A percentile compares a stretch with the other conserved stretches of the same genome.
These are phyloP conservation scores for Hippocampus kuda DNA, from an alignment of 2,797 vertebrate species.

Conservation along the genomic window DNA sequence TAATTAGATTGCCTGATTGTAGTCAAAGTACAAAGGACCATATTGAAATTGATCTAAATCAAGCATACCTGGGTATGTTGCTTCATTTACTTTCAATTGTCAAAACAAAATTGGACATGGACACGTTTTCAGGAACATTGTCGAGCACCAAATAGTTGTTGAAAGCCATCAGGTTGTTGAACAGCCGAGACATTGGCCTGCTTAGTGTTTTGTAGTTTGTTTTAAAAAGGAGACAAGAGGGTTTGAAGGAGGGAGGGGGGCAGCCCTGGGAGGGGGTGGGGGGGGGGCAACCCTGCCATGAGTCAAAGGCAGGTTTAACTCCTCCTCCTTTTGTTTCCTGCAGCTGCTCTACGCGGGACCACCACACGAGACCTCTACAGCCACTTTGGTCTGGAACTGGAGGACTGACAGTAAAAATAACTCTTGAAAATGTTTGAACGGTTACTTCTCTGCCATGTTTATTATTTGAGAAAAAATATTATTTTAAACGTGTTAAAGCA, in stretches of 20 bases:
- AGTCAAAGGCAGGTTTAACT: constrained; percentile 5
- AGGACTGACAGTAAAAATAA: constrained; percentile 66
- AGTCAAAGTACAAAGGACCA: too few relatives aligned
- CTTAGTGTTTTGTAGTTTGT: too few relatives aligned
- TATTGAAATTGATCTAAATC: too few relatives aligned
- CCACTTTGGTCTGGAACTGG: constrained; percentile 79
- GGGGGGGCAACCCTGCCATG: not conserved
- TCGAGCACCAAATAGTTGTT: too few relatives aligned
- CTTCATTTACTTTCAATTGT: too few relatives aligned
- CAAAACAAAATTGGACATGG: too few relatives aligned
- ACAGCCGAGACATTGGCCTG: too few relatives aligned
- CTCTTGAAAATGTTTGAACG: not conserved
- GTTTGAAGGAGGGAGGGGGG: not conserved
- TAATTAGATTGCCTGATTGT: too few relatives aligned
- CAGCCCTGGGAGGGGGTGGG: not conserved
- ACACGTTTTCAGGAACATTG: too few relatives aligned
- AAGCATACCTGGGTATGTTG: too few relatives aligned
- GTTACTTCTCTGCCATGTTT: not conserved
- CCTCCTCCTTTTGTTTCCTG: constrained; percentile 35
- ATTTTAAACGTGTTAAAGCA: not conserved
- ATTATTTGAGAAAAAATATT: not conserved
- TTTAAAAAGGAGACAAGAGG: too few relatives aligned
- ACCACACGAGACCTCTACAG: constrained; percentile 85
- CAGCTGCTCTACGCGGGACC: constrained; percentile 79
- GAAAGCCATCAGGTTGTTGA: too few relatives aligned